Percentiles rank a stretch among this genome's conserved stretches.
Evolutionary conservation across 2,113 vertebrate species (phyloP).

Genomic region (Pseudopipra pipra): DNA sequence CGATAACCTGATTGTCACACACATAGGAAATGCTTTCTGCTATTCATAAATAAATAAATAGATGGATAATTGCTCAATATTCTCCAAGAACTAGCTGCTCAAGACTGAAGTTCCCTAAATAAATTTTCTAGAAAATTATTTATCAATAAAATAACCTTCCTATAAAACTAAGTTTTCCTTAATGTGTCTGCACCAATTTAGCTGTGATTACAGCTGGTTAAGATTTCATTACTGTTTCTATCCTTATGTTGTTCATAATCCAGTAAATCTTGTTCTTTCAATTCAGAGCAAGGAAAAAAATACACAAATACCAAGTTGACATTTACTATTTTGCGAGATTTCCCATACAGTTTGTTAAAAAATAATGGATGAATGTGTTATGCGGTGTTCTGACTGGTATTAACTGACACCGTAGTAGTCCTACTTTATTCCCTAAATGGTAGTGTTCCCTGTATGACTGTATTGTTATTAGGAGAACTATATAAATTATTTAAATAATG

Average conservation of each 20-base stretch:
- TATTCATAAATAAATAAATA: not conserved
- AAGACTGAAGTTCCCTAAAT: not conserved
- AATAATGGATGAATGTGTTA: not conserved
- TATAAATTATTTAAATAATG: not conserved
- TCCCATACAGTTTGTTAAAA: not conserved
- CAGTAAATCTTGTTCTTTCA: not conserved
- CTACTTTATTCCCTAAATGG: constrained; percentile 28
- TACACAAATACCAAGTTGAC: not conserved
- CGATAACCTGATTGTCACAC: not conserved
- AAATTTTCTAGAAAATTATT: not conserved
- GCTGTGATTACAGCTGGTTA: not conserved
- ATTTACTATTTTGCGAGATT: not conserved
- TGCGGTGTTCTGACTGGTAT: not conserved
- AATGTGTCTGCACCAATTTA: not conserved
- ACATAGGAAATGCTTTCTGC: not conserved
- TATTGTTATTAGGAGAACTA: constrained; percentile 15
- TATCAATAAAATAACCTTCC: not conserved
- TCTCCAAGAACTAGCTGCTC: not conserved
- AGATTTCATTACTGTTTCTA: not conserved
- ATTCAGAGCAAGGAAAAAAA: not conserved
- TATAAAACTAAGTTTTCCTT: not conserved
- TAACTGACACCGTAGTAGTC: not conserved
- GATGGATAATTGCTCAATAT: not conserved
- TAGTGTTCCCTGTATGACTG: constrained; percentile 3
- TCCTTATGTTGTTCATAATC: not conserved